These are phyloP conservation scores for Pseudopleuronectes americanus DNA, from an alignment of 2,797 vertebrate species.

Conservation along the genomic window DNA sequence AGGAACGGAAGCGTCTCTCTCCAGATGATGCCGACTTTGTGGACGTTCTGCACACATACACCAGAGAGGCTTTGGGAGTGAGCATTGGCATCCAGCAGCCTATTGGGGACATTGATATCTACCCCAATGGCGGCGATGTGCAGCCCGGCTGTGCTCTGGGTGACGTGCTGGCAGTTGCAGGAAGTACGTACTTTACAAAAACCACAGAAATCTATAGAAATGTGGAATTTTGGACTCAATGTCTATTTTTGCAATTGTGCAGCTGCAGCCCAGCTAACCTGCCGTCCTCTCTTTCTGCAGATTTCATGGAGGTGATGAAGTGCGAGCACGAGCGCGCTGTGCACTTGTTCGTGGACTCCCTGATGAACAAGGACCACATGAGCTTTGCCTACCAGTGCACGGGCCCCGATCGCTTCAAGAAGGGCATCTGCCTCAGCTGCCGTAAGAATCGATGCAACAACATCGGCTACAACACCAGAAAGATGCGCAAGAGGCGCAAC, in stretches of 20 bases:
- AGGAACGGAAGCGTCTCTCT: slow-evolving; percentile 89
- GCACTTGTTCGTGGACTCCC: slow-evolving; percentile 94
- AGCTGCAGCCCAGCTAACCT: neutral
- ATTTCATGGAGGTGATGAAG: slow-evolving; percentile 88
- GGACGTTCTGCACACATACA: slow-evolving; percentile 96
- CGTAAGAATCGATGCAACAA: slow-evolving; percentile 95
- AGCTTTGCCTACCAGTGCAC: slow-evolving; percentile 95
- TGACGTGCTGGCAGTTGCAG: slow-evolving; percentile 87
- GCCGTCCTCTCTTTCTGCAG: slow-evolving; percentile 67
- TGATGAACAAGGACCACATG: slow-evolving; percentile 92
- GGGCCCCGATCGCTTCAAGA: slow-evolving; percentile 91
- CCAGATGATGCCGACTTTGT: slow-evolving; percentile 96
- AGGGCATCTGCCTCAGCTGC: slow-evolving; percentile 97
- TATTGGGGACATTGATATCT: slow-evolving; percentile 94
- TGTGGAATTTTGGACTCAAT: no score
- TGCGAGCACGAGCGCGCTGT: slow-evolving; percentile 96
- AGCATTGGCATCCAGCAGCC: slow-evolving; percentile 98
- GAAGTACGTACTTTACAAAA: slow-evolving; percentile 85
- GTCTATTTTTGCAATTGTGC: no score
- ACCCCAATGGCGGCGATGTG: slow-evolving; percentile 94
- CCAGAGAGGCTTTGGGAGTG: slow-evolving; percentile 89
- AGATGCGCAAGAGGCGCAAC: slow-evolving; percentile 88
- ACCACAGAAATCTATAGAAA: no score
- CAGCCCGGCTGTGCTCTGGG: slow-evolving; percentile 92
- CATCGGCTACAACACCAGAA: slow-evolving; percentile 93